Conservation (phyloP, 2,113 vertebrate species). For the Hystrix cristata region DNA sequence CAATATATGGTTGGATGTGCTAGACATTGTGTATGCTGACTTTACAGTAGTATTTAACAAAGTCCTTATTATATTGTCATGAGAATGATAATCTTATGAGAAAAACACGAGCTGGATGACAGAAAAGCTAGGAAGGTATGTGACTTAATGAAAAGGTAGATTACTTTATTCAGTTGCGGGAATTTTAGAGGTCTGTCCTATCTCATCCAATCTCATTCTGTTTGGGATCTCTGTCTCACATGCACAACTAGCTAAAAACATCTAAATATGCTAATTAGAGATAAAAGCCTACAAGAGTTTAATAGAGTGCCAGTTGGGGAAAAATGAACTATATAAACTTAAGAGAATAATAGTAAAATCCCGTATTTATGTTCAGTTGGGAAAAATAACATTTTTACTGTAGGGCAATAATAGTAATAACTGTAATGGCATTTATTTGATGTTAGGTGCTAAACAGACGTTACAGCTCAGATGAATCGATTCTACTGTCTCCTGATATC, state of each 20-base stretch:
- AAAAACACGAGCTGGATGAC: neutral
- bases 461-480: neutral
- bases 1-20: neutral
- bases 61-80: neutral
- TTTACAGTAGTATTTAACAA: constrained; percentile 25
- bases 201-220: neutral
- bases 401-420: neutral
- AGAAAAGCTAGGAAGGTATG: constrained; percentile 37
- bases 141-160: neutral
- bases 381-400: neutral
- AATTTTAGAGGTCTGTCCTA: neutral
- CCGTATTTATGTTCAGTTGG: neutral
- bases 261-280: constrained; percentile 37
- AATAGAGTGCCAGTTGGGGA: neutral
- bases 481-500: neutral
- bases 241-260: constrained; percentile 1
- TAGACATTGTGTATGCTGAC: neutral
- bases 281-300: neutral
- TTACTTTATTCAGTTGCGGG: constrained; percentile 22
- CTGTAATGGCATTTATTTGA: neutral
- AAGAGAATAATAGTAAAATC: constrained; percentile 51
- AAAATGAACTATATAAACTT: constrained; percentile 2
- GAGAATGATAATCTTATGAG: neutral
- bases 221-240: neutral
- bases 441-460: neutral